Evolutionary conservation across 2,797 vertebrate species (phyloP).

Genomic region (Linurgus olivaceus): DNA sequence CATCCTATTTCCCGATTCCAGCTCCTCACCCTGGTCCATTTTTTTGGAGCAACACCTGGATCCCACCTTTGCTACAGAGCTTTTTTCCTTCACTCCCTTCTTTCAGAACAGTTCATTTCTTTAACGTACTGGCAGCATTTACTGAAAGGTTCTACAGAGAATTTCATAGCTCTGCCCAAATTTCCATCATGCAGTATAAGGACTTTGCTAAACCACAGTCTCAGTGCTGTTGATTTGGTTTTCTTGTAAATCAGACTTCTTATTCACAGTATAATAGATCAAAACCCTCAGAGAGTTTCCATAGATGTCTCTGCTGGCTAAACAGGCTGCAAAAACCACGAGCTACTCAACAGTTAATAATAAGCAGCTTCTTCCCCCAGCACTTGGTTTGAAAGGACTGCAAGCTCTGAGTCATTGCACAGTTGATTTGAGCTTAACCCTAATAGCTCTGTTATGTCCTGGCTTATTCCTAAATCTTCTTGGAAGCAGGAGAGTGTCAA

Average conservation of each 20-base stretch:
- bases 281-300: not conserved
- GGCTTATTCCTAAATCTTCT: conserved; percentile 51
- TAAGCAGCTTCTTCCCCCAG: conserved; percentile 8
- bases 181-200: not conserved
- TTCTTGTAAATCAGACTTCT: not conserved
- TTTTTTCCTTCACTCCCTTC: not conserved
- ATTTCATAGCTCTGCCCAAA: not conserved
- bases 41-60: not conserved
- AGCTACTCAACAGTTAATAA: conserved; percentile 54
- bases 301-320: not conserved
- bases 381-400: conserved; percentile 47
- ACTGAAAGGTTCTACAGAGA: not conserved
- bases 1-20: not conserved
- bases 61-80: not conserved
- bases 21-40: not conserved
- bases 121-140: not conserved
- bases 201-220: not conserved
- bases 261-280: not conserved
- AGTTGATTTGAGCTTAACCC: conserved; percentile 63
- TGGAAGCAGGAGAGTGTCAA: conserved; percentile 23
- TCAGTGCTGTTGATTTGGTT: not conserved
- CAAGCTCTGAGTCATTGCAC: conserved; percentile 56
- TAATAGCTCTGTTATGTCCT: conserved; percentile 42
- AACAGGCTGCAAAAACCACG: not conserved
- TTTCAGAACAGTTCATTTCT: not conserved